Conservation (phyloP, 2,797 vertebrate genomes). For the Calcarius lapponicus region DNA sequence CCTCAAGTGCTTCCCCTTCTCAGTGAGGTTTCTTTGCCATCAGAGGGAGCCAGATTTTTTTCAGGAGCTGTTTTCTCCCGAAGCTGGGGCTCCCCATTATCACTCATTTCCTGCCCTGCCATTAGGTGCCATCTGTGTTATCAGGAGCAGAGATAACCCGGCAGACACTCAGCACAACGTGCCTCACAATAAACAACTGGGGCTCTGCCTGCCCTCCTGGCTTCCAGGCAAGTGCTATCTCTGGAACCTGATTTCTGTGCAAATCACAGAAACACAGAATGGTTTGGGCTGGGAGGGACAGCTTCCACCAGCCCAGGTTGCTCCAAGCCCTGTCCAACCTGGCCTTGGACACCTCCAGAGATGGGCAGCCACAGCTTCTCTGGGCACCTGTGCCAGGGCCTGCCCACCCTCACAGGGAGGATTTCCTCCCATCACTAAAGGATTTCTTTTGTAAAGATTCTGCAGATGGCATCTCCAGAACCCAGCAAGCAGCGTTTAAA, state of each 20-base stretch:
- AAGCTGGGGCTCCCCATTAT: not conserved
- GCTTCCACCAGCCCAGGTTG: not conserved
- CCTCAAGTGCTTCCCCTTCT: not conserved
- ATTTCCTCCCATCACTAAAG: not conserved
- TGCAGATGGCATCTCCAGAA: not conserved
- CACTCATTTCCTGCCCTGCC: not conserved
- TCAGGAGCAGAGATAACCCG: not conserved
- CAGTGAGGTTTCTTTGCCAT: not conserved
- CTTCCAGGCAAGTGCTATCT: not conserved
- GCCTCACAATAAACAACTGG: rapidly evolving
- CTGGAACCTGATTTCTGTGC: not conserved
- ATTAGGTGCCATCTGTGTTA: not conserved
- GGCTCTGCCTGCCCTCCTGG: not conserved
- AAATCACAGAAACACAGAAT: not conserved
- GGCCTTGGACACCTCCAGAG: not conserved
- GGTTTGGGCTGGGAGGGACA: not conserved
- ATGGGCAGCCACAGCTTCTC: not conserved
- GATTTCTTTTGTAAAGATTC: not conserved
- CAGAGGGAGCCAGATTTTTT: slow-evolving; percentile 25
- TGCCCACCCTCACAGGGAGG: rapidly evolving
- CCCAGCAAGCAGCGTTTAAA: not conserved
- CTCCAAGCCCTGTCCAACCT: not conserved
- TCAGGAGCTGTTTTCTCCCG: not conserved
- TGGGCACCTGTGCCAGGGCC: not conserved
- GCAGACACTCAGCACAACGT: rapidly evolving